Evolutionary conservation across 1,140 invertebrate species (phyloP).

Genomic region (Cotesia chilonis): DNA sequence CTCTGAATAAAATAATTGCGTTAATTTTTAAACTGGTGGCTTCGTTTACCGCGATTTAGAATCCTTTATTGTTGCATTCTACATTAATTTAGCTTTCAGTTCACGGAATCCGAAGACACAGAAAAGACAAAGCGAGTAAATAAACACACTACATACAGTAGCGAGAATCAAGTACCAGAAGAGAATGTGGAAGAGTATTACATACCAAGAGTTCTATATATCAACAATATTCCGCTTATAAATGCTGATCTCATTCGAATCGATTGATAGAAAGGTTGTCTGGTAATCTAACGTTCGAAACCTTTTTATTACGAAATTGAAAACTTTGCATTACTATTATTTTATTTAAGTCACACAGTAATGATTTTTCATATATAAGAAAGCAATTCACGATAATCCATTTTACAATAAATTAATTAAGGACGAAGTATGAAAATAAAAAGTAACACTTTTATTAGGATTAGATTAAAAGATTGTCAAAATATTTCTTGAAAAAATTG

Average conservation of each 20-base stretch:
- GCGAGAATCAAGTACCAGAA: not conserved
- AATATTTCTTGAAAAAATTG: no score
- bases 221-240: slow-evolving; percentile 44
- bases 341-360: not conserved
- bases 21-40: not conserved
- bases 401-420: no score
- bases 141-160: slow-evolving; percentile 6
- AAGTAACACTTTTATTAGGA: no score
- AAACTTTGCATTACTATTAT: not conserved
- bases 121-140: slow-evolving; percentile 8
- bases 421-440: no score
- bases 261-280: slow-evolving; percentile 42
- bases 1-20: slow-evolving; percentile 5
- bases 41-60: slow-evolving; percentile 8
- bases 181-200: slow-evolving; percentile 10
- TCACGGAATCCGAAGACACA: slow-evolving; percentile 14
- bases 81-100: slow-evolving; percentile 11
- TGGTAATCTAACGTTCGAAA: slow-evolving; percentile 34
- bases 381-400: no score
- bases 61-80: slow-evolving; percentile 3
- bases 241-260: slow-evolving; percentile 39
- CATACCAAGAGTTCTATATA: not conserved
- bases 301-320: slow-evolving; percentile 26
- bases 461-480: no score
- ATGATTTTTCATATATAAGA: not conserved